phyloP scores from a whole-genome alignment of 2,888 invertebrate genomes.

The Phyllotreta striolata region DNA sequence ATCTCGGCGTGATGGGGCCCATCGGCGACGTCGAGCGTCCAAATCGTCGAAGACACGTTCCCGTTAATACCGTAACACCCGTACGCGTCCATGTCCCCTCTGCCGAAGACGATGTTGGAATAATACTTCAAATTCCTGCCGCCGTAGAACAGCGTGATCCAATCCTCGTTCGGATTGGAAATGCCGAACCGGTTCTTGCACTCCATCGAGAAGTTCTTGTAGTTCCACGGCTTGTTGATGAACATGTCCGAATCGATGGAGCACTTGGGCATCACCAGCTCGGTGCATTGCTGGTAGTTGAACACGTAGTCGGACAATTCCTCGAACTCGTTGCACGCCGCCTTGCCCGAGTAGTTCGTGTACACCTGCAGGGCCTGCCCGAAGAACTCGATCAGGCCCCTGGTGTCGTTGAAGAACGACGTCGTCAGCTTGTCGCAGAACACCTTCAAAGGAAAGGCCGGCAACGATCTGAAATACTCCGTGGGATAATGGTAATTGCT shows the following conservation, averaged over 20 bases:
- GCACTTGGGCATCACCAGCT: slow-evolving; percentile 92
- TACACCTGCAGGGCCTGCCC: slow-evolving; percentile 77
- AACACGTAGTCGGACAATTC: slow-evolving; percentile 76
- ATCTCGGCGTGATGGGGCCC: no score
- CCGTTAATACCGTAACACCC: no score
- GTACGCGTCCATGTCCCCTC: no score
- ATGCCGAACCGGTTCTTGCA: slow-evolving; percentile 75
- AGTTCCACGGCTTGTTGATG: slow-evolving; percentile 77
- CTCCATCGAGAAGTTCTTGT: slow-evolving; percentile 67
- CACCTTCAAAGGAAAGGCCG: slow-evolving; percentile 81
- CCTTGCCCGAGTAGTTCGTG: slow-evolving; percentile 80
- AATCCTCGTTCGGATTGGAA: slow-evolving; percentile 66
- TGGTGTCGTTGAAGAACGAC: slow-evolving; percentile 52
- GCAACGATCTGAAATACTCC: slow-evolving; percentile 82
- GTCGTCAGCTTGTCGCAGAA: slow-evolving; percentile 64
- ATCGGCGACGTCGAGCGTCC: no score
- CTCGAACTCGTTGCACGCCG: slow-evolving; percentile 67
- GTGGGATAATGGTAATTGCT: slow-evolving; percentile 94
- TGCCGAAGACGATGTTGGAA: no score
- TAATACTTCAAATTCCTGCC: slow-evolving; percentile 73
- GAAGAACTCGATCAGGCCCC: slow-evolving; percentile 67
- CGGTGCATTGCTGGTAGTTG: slow-evolving; percentile 91
- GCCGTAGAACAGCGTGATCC: slow-evolving; percentile 80
- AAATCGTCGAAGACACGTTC: no score
- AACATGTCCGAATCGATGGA: slow-evolving; percentile 72